Evolutionary conservation across 1,140 invertebrate species (phyloP).

Genomic region (Theocolax elegans): DNA sequence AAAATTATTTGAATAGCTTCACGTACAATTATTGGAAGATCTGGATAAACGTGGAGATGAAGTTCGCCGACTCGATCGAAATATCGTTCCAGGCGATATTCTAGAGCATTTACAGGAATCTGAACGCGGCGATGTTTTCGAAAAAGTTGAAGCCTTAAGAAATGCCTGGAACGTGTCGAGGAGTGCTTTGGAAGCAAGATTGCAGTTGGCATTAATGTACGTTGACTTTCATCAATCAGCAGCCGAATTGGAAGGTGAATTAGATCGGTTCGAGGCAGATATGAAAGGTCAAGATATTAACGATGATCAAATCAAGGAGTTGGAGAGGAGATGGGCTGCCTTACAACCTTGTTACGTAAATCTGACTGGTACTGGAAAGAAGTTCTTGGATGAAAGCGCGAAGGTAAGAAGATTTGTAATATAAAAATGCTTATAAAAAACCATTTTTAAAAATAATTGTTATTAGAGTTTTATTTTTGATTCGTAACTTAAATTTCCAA

Average conservation of each 20-base stretch:
- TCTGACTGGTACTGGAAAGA: conserved; percentile 72
- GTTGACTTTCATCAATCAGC: conserved; percentile 80
- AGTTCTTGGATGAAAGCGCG: conserved; percentile 76
- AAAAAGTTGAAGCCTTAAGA: conserved; percentile 72
- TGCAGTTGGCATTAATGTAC: conserved; percentile 74
- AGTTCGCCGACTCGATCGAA: conserved; percentile 68
- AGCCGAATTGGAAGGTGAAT: conserved; percentile 73
- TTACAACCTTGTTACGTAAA: conserved; percentile 72
- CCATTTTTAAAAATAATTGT: too few relatives aligned
- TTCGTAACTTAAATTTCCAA: too few relatives aligned
- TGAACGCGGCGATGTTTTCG: conserved; percentile 72
- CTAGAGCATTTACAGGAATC: conserved; percentile 75
- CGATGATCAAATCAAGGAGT: conserved; percentile 68
- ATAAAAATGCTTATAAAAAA: too few relatives aligned
- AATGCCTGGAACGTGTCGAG: conserved; percentile 76
- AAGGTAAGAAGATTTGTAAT: conserved; percentile 69
- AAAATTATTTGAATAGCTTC: too few relatives aligned
- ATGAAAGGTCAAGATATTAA: conserved; percentile 64
- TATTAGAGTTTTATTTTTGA: too few relatives aligned
- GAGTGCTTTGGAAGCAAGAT: conserved; percentile 72
- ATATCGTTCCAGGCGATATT: conserved; percentile 75
- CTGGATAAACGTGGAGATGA: conserved; percentile 72
- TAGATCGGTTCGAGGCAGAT: conserved; percentile 75
- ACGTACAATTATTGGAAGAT: conserved; percentile 80
- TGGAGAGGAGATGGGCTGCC: conserved; percentile 74